These are phyloP conservation scores for Felis catus DNA, from an alignment of 2,113 vertebrate species.

Conservation along the genomic window F.catus_Fca126_mat1.0 CM031419.1:117570501-117571000, in stretches of 20 bases:
- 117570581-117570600: not conserved
- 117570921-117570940: constrained; percentile 76
- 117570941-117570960: constrained; percentile 83
- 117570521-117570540: not conserved
- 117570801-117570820: not conserved
- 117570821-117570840: not conserved
- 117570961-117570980: constrained; percentile 83
- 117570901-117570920: constrained; percentile 72
- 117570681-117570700: not conserved
- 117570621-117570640: not conserved
- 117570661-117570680: not conserved
- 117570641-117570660: not conserved
- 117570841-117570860: not conserved
- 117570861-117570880: not conserved
- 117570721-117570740: too few relatives aligned
- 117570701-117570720: not conserved
- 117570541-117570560: too few relatives aligned
- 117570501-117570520: not conserved
- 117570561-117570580: not conserved
- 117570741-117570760: too few relatives aligned
- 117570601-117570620: not conserved
- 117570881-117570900: constrained; percentile 77
- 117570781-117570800: too few relatives aligned
- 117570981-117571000: constrained; percentile 85
- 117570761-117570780: not conserved